These are phyloP conservation scores for Sitta carolinensis DNA, from an alignment of 2,797 vertebrate species.

Conservation along the genomic window DNA sequence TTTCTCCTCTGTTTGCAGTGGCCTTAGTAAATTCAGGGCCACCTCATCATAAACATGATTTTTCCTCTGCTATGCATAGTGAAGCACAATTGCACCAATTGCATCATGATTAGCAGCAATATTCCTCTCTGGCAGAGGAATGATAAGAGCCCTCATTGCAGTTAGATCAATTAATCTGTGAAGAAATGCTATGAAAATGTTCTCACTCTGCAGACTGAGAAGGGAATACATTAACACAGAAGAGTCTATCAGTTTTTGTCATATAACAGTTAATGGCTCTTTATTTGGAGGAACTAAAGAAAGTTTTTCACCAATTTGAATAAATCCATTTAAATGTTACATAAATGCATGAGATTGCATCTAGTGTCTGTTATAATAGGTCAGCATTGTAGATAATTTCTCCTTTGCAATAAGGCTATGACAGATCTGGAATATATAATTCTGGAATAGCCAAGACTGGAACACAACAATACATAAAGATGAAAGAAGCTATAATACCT, in stretches of 20 bases:
- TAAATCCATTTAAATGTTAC: constrained; percentile 40
- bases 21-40: neutral
- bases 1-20: neutral
- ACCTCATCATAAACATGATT: neutral
- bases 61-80: neutral
- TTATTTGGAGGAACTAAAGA: constrained; percentile 15
- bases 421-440: constrained; percentile 31
- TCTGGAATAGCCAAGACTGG: neutral
- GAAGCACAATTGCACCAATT: neutral
- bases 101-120: neutral
- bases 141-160: neutral
- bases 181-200: constrained; percentile 6
- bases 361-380: constrained; percentile 3
- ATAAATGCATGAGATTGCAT: constrained; percentile 25
- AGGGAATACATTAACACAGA: constrained; percentile 29
- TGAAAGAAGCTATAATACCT: constrained; percentile 9
- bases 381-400: neutral
- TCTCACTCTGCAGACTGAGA: neutral
- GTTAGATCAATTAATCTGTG: constrained; percentile 52
- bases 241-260: constrained; percentile 22
- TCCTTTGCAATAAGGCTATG: neutral
- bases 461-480: constrained; percentile 2
- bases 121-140: constrained; percentile 23
- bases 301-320: constrained; percentile 16
- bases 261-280: constrained; percentile 16